phyloP scores from a whole-genome alignment of 2,113 vertebrate genomes.

The Proteles cristata region DNA sequence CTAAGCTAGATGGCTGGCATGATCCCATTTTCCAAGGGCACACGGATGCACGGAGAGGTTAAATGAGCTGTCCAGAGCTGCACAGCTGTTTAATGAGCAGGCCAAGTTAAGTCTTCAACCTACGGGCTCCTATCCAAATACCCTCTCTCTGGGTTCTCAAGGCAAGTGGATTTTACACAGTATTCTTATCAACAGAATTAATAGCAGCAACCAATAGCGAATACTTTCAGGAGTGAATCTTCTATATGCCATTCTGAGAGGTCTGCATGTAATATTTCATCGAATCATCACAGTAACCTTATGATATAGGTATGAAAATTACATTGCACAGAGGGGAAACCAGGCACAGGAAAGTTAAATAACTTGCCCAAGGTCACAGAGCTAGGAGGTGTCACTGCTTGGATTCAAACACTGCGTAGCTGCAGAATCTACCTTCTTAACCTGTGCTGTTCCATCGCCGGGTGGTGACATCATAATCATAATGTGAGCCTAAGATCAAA shows the following conservation, averaged over 20 bases:
- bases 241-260: background rate
- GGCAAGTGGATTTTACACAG: background rate
- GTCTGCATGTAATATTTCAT: background rate
- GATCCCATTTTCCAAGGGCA: background rate
- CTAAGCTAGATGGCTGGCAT: background rate
- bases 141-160: background rate
- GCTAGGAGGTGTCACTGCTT: background rate
- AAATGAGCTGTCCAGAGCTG: background rate
- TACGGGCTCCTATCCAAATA: background rate
- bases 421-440: background rate
- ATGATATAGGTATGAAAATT: background rate
- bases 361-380: background rate
- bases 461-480: background rate
- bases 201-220: background rate
- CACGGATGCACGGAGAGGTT: background rate
- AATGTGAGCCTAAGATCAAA: background rate
- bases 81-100: background rate
- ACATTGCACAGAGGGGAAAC: background rate
- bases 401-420: background rate
- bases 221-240: background rate
- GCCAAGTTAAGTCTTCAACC: background rate
- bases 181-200: background rate
- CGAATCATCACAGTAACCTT: background rate
- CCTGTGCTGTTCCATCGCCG: background rate
- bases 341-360: background rate